Base-by-base conservation (phyloP, 2,888 invertebrate species). In the Conomelus anceps region DNA sequence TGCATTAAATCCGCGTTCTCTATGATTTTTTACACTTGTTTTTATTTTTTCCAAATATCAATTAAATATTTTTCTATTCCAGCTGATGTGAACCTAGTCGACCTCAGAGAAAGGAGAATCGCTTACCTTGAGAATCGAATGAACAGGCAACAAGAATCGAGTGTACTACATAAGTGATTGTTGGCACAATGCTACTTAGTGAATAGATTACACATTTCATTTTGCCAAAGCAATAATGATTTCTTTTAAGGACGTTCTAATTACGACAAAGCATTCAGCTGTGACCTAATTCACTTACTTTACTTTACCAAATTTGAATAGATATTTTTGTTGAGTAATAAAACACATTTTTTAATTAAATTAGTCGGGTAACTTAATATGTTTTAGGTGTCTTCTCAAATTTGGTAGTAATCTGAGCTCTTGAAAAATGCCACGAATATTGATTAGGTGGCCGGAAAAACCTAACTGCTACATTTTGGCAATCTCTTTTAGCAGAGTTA, bases 61-160 rank as follows among this genome's bases (percentile, higher is more conserved):
- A 20, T 4, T 3, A 24, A 29, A 41, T 9, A 23, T 6, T 84
- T 84, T 86, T 22, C 86, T 89, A 23, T 90, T 89, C 13, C 88
- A 91, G 90, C 85, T 29, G 89, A 89, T 88, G 88, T 91, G 3
- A 91, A 92, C 87, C 88, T 91, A 9, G 92, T 91, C 22, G 92
- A 92, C 89, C 88, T 92, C 1, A 90, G 92, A 88, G 89, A 91
- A 29, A 91, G 91, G 85, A 90, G 92, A 63, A 91, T 92, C 23
- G 92, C 92, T 23, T 92, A 91, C 87, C 88, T 92, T 26, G 92
- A 92, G 85, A 90, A 89, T 26, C 20, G 20, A 26, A 26, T 86
- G 29, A 23, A 29, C 24, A 24, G 26, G 24, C 86, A 86, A n/a
- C 86, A 86, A 23, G 86, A 24, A 23, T 22, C 26, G 7, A 22